Percentiles rank a stretch among this genome's conserved stretches.
phyloP scores from a whole-genome alignment of 2,113 vertebrate genomes.

The Crotalus viridis region DNA sequence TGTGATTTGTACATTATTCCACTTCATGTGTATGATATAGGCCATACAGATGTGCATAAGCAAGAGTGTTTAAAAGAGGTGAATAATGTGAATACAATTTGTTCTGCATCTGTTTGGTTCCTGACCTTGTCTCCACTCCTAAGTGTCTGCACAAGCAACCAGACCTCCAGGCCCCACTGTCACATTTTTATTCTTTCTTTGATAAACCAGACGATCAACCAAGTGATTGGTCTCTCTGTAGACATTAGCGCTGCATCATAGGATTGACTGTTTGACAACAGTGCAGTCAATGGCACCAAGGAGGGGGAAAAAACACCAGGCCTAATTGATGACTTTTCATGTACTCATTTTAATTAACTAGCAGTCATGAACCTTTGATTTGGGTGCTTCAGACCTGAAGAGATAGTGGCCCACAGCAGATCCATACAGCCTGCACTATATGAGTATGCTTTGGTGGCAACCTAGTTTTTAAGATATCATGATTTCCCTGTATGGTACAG shows the following conservation, averaged over 20 bases:
- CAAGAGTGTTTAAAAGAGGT: neutral
- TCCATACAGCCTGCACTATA: neutral
- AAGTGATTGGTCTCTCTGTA: neutral
- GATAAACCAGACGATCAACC: neutral
- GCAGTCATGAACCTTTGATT: neutral
- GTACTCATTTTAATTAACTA: neutral
- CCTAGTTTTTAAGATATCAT: neutral
- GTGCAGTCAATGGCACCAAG: neutral
- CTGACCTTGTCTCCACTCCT: neutral
- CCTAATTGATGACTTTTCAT: neutral
- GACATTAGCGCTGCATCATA: neutral
- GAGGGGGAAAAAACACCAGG: neutral
- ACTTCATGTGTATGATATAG: neutral
- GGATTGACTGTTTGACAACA: neutral
- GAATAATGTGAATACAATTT: neutral
- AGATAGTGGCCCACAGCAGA: neutral
- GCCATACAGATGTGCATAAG: neutral
- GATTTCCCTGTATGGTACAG: neutral
- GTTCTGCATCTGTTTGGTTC: neutral
- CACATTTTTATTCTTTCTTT: neutral
- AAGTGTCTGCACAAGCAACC: neutral
- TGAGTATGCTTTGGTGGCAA: neutral
- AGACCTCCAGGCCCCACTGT: neutral
- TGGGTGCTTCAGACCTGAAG: neutral
- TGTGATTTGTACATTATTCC: neutral